phyloP scores from a whole-genome alignment of 2,888 invertebrate genomes.

The Machimus rusticus region DNA sequence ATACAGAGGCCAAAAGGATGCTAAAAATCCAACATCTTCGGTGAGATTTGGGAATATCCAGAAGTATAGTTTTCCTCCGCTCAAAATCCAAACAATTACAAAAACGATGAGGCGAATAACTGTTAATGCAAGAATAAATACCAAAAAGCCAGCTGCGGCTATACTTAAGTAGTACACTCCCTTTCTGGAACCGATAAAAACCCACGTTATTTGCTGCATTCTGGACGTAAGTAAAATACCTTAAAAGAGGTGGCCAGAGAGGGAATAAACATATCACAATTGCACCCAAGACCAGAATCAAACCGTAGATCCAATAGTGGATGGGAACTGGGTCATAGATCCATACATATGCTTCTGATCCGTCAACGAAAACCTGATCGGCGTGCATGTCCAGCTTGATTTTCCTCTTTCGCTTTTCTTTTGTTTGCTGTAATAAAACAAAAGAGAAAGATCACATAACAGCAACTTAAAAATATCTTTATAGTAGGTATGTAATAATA shows the following conservation, averaged over 20 bases:
- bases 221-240: conserved; percentile 61
- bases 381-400: conserved; percentile 97
- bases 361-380: conserved; percentile 93
- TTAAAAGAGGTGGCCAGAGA: conserved; percentile 95
- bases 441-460: not conserved
- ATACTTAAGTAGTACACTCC: conserved; percentile 97
- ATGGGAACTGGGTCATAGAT: conserved; percentile 96
- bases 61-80: conserved; percentile 89
- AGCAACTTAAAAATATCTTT: not conserved
- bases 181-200: conserved; percentile 66
- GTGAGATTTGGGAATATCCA: conserved; percentile 99
- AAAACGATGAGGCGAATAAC: conserved; percentile 91
- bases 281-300: conserved; percentile 86
- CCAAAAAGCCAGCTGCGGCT: conserved; percentile 93
- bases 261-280: conserved; percentile 97
- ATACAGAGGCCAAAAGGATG: conserved; percentile 97
- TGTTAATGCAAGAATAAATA: conserved; percentile 89
- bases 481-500: not conserved
- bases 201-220: not conserved
- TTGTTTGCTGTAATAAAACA: conserved; percentile 49
- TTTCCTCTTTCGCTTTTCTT: conserved; percentile 82
- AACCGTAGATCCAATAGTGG: conserved; percentile 94
- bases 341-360: conserved; percentile 96
- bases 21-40: conserved; percentile 98
- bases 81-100: conserved; percentile 86